Base-by-base conservation (phyloP, 2,113 vertebrate genomes). In the Clarias batrachus region DNA sequence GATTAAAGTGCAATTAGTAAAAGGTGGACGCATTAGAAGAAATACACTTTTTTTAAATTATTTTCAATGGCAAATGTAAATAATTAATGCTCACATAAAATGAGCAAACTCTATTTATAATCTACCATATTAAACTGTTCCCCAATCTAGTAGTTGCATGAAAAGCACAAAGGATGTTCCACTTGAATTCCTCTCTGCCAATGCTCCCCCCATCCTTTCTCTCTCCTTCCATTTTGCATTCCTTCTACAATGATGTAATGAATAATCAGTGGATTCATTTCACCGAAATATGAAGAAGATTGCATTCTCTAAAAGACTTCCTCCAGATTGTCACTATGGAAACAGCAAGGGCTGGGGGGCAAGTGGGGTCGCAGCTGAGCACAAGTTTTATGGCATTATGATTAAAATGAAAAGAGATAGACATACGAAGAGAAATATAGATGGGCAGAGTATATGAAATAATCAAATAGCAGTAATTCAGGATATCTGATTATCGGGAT, bases 211-310 rank as follows among this genome's bases (percentile, higher is more conserved):
- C 33, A 37, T 41, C 9, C 74, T 63, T 57, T 79, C 57, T 65
- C 7, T 68, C 17, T 66, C n/a, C 21, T 25, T 37, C 81, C 41
- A 30, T 62, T 62, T 85, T 57, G 54, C 60, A 91, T 89, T 91
- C 89, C 90, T 88, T 84, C 90, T 81, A 62, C 81, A 86, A 60
- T 8, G 57, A 73, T 79, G 52, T 88, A 88, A 81, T 85, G 87
- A 86, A 84, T 88, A 83, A 90, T 88, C 87, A 85, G 83, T 81
- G 66, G 65, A 60, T 90, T 77, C 27, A 85, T 90, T 89, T 90
- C 70, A 79, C 21, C 80, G 79, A 82, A 74, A 88, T 71, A 66
- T 87, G 62, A 86, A 74, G 66, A 60, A 37, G 63, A 83, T 68
- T 89, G 66, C 84, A 81, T 85, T 82, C 84, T 88, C 86, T 90